Base-by-base conservation (phyloP, 1,140 invertebrate species). In the Anthonomus grandis region DNA sequence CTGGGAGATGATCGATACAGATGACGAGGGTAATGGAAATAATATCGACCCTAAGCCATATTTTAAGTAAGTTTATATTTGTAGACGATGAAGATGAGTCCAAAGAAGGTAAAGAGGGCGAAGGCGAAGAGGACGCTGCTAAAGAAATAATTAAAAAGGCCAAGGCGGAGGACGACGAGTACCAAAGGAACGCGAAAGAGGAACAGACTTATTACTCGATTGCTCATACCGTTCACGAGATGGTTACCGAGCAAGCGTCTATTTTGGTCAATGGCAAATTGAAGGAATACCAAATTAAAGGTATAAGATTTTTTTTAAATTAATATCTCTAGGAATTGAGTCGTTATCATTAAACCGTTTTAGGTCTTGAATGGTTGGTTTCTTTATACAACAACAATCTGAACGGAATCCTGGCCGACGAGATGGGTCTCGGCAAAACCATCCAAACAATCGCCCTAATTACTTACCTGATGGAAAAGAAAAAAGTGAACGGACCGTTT, bases 361-460 rank as follows among this genome's bases (percentile, higher is more conserved):
- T 13, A 56, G 54, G 55, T 34, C 77, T 99, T 38, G 96, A 99
- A 77, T 99, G 97, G 97, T 79, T 99, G 62, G 96, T 99, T 0
- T 98, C 96, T 0, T 74, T 99, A 9, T 98, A 96, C 72, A 99
- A 99, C 74, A 99, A 99, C 72, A 98, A 98, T 75, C 76, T 99
- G 17, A 99, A 99, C 79, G 97, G 95, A 44, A 95, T 95, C 69
- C 76, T 95, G 37, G 91, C 91, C 6, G 90, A 91, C 75, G 89
- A 91, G 76, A 92, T 92, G 89, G 91, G 94, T 64, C 78, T 96
- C 22, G 95, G 95, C 38, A 99, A 99, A 82, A 99, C 97, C 8
- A 98, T 99, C 66, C 97, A 99, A 81, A 99, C 96, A 0, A 99
- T 99, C 62, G 91, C 95, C 0, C 76, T 99, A 38, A 76, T 99